A percentile compares a stretch with the other conserved stretches of the same genome.
phyloP scores from a whole-genome alignment of 2,113 vertebrate species.

The Galemys pyrenaicus region DNA sequence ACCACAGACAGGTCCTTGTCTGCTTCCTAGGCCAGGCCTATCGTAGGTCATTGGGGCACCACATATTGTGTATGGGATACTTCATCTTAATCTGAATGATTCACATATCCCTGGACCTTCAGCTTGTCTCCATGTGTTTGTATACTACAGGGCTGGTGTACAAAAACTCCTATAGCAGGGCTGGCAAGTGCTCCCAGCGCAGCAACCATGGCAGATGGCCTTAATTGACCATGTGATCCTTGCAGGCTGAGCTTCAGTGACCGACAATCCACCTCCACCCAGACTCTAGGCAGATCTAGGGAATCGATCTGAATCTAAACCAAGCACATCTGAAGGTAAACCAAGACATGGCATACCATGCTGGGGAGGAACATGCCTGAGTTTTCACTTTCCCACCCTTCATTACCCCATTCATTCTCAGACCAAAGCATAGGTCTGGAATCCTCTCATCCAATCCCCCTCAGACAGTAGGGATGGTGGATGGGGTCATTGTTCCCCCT shows the following conservation, averaged over 20 bases:
- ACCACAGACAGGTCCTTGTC: background rate
- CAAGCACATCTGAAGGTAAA: too few species aligned
- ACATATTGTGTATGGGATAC: background rate
- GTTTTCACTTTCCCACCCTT: background rate
- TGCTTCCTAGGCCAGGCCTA: background rate
- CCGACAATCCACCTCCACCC: background rate
- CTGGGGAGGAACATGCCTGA: background rate
- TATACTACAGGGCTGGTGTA: background rate
- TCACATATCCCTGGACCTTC: background rate
- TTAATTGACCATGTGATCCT: background rate
- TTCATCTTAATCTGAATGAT: background rate
- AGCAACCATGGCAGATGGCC: background rate
- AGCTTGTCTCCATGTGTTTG: background rate
- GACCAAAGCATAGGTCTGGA: background rate
- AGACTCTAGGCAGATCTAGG: background rate
- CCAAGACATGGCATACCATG: too few species aligned
- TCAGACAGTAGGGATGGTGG: background rate
- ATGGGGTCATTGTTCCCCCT: background rate
- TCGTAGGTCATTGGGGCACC: background rate
- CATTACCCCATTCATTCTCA: background rate
- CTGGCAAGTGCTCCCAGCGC: background rate
- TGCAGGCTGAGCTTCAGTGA: background rate
- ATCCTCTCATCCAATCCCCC: background rate
- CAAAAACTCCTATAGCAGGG: background rate
- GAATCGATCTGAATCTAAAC: fast-evolving